phyloP scores from a whole-genome alignment of 2,113 vertebrate species.

The Pelusios castaneus region DNA sequence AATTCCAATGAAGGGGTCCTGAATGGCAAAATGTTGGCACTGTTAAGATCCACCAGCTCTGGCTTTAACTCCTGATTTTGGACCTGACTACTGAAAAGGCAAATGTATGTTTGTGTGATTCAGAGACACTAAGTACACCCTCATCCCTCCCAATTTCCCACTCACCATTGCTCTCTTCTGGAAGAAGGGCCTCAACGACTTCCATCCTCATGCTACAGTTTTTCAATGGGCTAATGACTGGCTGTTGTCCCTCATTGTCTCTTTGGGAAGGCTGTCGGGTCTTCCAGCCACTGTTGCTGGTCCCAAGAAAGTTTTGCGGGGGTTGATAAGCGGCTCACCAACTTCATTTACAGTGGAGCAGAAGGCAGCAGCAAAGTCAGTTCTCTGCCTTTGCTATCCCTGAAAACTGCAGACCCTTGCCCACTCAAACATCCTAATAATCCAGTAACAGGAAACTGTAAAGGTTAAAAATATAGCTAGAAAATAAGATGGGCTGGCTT shows the following conservation, averaged over 20 bases:
- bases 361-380: background rate
- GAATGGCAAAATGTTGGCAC: background rate
- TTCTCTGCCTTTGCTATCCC: background rate
- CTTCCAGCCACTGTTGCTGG: background rate
- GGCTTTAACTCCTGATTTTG: background rate
- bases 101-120: background rate
- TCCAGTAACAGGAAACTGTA: background rate
- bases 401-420: rapidly evolving
- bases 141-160: background rate
- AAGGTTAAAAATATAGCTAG: background rate
- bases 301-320: background rate
- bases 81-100: background rate
- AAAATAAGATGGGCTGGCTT: rapidly evolving
- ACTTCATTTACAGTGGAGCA: background rate
- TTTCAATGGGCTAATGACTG: rapidly evolving
- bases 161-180: background rate
- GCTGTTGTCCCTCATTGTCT: background rate
- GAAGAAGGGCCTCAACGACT: background rate
- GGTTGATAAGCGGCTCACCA: background rate
- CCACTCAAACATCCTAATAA: background rate
- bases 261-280: background rate
- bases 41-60: slow-evolving; percentile 14
- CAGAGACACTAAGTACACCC: background rate
- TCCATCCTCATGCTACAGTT: rapidly evolving
- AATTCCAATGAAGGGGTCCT: background rate